These are phyloP conservation scores for Danio rerio DNA, from an alignment of 2,113 vertebrate species.

Conservation along the genomic window GRCz12tu NC_133192.1:15231501-15232000, in stretches of 20 bases:
- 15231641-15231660: not conserved
- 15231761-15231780: slow-evolving; percentile 31
- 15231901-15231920: slow-evolving; percentile 42
- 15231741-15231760: slow-evolving; percentile 15
- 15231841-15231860: slow-evolving; percentile 56
- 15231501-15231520: not conserved
- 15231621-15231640: not conserved
- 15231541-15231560: slow-evolving; percentile 12
- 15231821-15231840: slow-evolving; percentile 51
- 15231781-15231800: slow-evolving; percentile 47
- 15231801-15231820: slow-evolving; percentile 18
- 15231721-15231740: slow-evolving; percentile 44
- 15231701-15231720: slow-evolving; percentile 33
- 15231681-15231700: slow-evolving; percentile 20
- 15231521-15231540: not conserved
- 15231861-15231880: slow-evolving; percentile 36
- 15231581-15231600: not conserved
- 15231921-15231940: not conserved
- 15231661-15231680: slow-evolving; percentile 2
- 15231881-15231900: slow-evolving; percentile 46
- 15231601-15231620: not conserved
- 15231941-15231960: slow-evolving; percentile 34
- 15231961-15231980: not conserved
- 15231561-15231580: not conserved
- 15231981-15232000: slow-evolving; percentile 23